Percentiles rank a stretch among this genome's conserved stretches.
Evolutionary conservation across 2,888 invertebrate species (phyloP).

Genomic region (Tenthredo amoena): DNA sequence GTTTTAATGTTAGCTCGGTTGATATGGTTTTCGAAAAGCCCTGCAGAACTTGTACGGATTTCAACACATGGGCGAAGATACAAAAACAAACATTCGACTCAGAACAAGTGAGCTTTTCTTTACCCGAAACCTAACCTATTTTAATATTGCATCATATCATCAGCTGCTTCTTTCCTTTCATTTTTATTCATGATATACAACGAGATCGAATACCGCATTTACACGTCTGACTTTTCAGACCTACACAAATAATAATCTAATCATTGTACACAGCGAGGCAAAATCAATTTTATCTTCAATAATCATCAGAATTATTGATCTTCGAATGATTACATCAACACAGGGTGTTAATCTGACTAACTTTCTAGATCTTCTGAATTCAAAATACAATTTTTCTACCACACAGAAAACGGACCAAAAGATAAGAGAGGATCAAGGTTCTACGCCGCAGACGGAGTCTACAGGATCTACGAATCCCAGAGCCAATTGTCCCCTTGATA

Average conservation of each 20-base stretch:
- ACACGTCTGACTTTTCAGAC: neutral
- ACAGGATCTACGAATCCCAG: slow-evolving; percentile 59
- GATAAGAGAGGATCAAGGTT: slow-evolving; percentile 54
- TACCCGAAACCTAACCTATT: neutral
- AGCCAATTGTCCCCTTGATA: slow-evolving; percentile 88
- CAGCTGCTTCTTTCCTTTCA: neutral
- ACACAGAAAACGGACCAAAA: slow-evolving; percentile 59
- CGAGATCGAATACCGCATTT: neutral
- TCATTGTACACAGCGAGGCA: neutral
- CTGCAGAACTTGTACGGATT: slow-evolving; percentile 87
- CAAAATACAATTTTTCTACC: neutral
- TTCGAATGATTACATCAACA: neutral
- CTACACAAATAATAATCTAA: neutral
- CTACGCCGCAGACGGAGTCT: neutral
- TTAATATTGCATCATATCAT: neutral
- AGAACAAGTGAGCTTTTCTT: slow-evolving; percentile 66
- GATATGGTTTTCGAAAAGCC: slow-evolving; percentile 77
- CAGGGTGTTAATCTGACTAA: no score
- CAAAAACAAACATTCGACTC: slow-evolving; percentile 79
- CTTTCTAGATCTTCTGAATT: neutral
- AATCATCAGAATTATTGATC: neutral
- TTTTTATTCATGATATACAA: neutral
- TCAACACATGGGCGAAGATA: slow-evolving; percentile 85
- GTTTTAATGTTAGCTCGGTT: slow-evolving; percentile 42
- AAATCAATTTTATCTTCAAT: neutral